phyloP scores from a whole-genome alignment of 1,140 invertebrate genomes.

The Adoxophyes honmai region DNA sequence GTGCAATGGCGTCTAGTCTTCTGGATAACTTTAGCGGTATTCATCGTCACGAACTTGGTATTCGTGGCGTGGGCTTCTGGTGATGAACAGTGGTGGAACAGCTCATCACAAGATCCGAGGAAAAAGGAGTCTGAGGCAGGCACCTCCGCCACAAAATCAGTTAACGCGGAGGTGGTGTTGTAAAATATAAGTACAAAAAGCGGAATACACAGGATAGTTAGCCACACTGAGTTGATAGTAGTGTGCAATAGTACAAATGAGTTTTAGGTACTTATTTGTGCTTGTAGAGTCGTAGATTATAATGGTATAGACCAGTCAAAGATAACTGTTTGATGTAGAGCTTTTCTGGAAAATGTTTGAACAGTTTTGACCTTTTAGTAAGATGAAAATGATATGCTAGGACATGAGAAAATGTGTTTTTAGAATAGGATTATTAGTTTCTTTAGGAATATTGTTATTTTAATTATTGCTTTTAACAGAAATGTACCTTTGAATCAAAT shows the following conservation, averaged over 20 bases:
- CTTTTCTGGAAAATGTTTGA: not conserved
- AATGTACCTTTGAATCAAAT: no score
- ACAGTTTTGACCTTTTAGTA: not conserved
- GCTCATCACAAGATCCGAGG: conserved; percentile 55
- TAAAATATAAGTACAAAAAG: conserved; percentile 25
- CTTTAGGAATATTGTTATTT: no score
- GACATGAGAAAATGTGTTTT: no score
- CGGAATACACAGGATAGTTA: not conserved
- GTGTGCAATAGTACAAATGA: no score
- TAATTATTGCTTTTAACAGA: no score
- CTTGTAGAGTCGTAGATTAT: not conserved
- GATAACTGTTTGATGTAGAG: not conserved
- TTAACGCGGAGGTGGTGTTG: conserved; percentile 55
- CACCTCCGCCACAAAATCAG: conserved; percentile 33
- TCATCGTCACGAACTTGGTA: conserved; percentile 84
- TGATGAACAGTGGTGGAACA: conserved; percentile 85
- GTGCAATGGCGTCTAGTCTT: conserved; percentile 90
- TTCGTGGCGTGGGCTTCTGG: conserved; percentile 86
- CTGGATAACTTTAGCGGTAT: conserved; percentile 87
- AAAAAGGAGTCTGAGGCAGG: conserved; percentile 48
- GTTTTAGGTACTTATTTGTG: not conserved
- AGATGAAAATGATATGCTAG: no score
- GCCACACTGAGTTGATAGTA: not conserved
- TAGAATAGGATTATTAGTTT: no score
- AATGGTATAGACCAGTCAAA: no score